These are phyloP conservation scores for Sphenopsis melanotis DNA, from an alignment of 2,797 vertebrate genomes.

Conservation along the genomic window DNA sequence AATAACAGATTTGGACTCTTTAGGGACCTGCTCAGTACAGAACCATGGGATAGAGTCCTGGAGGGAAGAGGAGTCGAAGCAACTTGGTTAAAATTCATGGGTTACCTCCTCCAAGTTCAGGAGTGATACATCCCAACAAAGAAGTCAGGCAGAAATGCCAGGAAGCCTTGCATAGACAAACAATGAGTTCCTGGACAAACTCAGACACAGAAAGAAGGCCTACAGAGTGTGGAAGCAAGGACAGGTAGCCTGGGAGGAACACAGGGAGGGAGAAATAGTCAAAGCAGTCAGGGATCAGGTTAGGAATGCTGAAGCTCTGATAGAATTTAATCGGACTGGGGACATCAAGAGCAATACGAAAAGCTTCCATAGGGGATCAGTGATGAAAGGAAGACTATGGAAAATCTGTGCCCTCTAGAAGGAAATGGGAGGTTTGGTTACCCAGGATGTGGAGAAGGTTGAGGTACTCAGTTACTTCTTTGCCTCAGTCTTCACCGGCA, in stretches of 20 bases:
- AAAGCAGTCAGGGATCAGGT: background rate
- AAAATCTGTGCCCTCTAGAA: background rate
- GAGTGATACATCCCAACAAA: background rate
- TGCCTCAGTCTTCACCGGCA: fast-evolving
- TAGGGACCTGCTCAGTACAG: background rate
- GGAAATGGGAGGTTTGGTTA: background rate
- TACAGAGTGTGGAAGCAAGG: background rate
- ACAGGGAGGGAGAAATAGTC: background rate
- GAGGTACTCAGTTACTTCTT: background rate
- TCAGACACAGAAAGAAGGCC: background rate
- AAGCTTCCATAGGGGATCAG: background rate
- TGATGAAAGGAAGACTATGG: background rate
- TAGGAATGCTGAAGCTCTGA: background rate
- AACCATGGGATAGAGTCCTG: background rate
- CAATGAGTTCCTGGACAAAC: background rate
- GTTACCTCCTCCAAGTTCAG: background rate
- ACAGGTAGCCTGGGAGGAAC: background rate
- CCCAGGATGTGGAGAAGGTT: no score
- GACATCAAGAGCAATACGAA: background rate
- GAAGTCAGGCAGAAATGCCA: background rate
- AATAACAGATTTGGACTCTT: background rate
- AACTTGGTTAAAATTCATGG: background rate
- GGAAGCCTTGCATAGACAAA: background rate
- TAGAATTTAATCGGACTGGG: background rate
- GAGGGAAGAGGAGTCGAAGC: background rate